These are phyloP conservation scores for Emydura subglobosa DNA, from an alignment of 2,113 vertebrate species.

Conservation along the genomic window DNA sequence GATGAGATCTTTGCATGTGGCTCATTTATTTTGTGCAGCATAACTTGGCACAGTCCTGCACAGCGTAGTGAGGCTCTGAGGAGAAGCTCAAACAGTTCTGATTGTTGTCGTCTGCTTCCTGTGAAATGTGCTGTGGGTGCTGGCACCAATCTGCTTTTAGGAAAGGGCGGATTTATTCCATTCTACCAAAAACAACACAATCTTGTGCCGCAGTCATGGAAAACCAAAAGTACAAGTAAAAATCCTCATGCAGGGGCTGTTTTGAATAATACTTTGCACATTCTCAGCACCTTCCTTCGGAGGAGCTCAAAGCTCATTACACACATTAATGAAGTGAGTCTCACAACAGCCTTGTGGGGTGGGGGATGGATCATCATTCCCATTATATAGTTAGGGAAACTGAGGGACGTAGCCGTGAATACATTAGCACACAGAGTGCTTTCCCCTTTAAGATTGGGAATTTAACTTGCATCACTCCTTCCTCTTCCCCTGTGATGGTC, in stretches of 20 bases:
- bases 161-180: background rate
- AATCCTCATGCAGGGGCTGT: background rate
- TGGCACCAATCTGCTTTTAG: background rate
- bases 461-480: background rate
- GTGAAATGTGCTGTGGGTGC: background rate
- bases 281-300: background rate
- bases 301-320: background rate
- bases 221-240: background rate
- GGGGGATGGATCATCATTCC: background rate
- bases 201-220: background rate
- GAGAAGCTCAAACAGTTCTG: background rate
- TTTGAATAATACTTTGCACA: background rate
- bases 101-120: background rate
- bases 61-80: background rate
- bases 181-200: accelerated
- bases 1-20: background rate
- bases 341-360: background rate
- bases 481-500: background rate
- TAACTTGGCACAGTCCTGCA: background rate
- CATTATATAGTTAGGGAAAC: background rate
- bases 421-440: background rate
- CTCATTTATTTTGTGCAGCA: background rate
- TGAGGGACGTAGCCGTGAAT: background rate
- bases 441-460: background rate
- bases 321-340: too few relatives aligned